phyloP scores from a whole-genome alignment of 2,888 invertebrate species.

The Xylocampa areola region DNA sequence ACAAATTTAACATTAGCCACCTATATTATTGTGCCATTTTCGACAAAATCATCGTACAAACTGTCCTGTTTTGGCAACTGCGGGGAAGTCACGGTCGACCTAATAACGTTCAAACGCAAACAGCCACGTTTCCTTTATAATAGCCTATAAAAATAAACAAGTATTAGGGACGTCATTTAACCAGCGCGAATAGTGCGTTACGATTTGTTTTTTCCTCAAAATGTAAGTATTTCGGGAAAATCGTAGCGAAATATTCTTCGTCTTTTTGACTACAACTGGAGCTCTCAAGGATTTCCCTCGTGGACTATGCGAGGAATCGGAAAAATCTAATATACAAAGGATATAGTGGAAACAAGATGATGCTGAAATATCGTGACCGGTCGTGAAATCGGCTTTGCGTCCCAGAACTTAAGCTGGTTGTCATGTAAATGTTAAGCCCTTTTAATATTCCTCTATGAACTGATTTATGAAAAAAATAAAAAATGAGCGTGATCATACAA shows the following conservation, averaged over 20 bases:
- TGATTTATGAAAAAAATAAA: too few species aligned
- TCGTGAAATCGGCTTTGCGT: constrained; percentile 14
- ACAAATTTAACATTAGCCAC: too few species aligned
- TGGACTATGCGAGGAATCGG: constrained; percentile 29
- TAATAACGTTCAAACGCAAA: constrained; percentile 41
- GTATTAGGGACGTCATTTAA: constrained; percentile 45
- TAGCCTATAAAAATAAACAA: constrained; percentile 50
- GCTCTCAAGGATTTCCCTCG: constrained; percentile 44
- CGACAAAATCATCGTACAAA: constrained; percentile 35
- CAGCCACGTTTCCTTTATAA: constrained; percentile 48
- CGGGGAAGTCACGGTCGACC: constrained; percentile 47
- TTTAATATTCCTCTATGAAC: neutral
- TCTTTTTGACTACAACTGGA: constrained; percentile 25
- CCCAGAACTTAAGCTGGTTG: neutral
- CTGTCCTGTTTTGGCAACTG: constrained; percentile 45
- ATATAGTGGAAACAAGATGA: constrained; percentile 17
- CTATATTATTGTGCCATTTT: constrained; percentile 19
- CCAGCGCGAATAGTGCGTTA: constrained; percentile 37
- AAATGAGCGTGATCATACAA: too few species aligned
- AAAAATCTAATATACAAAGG: constrained; percentile 27
- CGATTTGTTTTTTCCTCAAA: constrained; percentile 50
- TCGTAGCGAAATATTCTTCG: constrained; percentile 9
- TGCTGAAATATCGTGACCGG: constrained; percentile 14
- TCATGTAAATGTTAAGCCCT: too few species aligned
- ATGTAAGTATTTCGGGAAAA: constrained; percentile 19